A percentile compares a stretch with the other conserved stretches of the same genome.
These are phyloP conservation scores for Metopia argyrocephala DNA, from an alignment of 2,888 invertebrate species.

Conservation along the genomic window DNA sequence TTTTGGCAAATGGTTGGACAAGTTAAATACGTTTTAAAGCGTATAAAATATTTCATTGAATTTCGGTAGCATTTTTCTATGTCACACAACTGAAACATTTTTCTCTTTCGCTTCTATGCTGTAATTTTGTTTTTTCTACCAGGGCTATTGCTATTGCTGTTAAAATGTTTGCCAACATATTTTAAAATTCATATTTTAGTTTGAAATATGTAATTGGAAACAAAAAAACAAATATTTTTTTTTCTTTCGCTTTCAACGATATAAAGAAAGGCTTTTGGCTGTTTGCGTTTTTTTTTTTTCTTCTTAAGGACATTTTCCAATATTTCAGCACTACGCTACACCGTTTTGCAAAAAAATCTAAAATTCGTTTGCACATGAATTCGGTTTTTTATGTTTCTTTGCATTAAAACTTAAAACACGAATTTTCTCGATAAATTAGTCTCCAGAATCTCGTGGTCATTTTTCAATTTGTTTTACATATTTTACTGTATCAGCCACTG, in stretches of 20 bases:
- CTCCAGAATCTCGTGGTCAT: neutral
- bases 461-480: too few relatives aligned
- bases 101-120: too few relatives aligned
- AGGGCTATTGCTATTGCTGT: neutral
- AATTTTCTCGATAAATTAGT: neutral
- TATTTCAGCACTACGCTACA: too few relatives aligned
- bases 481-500: too few relatives aligned
- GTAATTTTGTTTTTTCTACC: neutral
- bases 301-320: too few relatives aligned
- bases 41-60: conserved; percentile 48
- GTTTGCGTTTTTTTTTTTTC: neutral
- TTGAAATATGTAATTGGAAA: conserved; percentile 27
- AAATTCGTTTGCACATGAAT: too few relatives aligned
- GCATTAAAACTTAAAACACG: conserved; percentile 18
- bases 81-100: too few relatives aligned
- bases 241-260: neutral
- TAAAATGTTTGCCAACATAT: conserved; percentile 30
- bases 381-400: too few relatives aligned
- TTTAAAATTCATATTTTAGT: conserved; percentile 24
- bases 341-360: too few relatives aligned
- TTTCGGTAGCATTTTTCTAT: conserved; percentile 44
- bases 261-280: neutral
- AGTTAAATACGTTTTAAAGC: conserved; percentile 43
- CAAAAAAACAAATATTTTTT: neutral
- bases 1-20: conserved; percentile 25